phyloP scores from a whole-genome alignment of 23 tunicate species.

The Styela clava region DNA sequence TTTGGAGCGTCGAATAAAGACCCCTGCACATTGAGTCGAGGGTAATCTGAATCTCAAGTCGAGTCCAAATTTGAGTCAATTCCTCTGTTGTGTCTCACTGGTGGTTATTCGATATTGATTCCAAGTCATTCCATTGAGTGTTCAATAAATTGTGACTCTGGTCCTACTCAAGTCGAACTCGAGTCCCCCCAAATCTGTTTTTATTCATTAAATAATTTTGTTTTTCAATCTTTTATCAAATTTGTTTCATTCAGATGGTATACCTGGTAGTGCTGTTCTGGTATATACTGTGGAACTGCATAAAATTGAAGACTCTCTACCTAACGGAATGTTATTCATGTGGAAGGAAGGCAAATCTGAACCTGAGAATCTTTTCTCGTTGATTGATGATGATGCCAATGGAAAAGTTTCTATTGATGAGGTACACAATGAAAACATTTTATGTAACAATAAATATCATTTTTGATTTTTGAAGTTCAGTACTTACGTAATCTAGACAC shows the following conservation, averaged over 20 bases:
- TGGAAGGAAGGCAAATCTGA: conserved; percentile 38
- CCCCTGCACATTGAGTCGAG: too few species aligned
- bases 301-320: conserved; percentile 49
- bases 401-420: conserved; percentile 33
- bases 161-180: too few species aligned
- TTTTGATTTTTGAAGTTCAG: not conserved
- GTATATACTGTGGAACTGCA: conserved; percentile 45
- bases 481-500: not conserved
- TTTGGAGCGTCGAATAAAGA: too few species aligned
- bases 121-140: too few species aligned
- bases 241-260: conserved; percentile 4
- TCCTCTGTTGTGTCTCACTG: too few species aligned
- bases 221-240: too few species aligned
- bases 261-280: conserved; percentile 92
- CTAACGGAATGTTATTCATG: conserved; percentile 44
- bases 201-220: too few species aligned
- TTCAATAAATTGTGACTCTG: too few species aligned
- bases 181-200: too few species aligned
- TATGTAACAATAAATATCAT: not conserved
- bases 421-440: conserved; percentile 7
- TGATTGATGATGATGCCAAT: conserved; percentile 52
- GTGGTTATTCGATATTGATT: too few species aligned
- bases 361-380: conserved; percentile 29
- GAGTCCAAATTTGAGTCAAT: too few species aligned
- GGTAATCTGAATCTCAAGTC: too few species aligned